phyloP scores from a whole-genome alignment of 2,113 vertebrate species.

The Neofelis nebulosa region DNA sequence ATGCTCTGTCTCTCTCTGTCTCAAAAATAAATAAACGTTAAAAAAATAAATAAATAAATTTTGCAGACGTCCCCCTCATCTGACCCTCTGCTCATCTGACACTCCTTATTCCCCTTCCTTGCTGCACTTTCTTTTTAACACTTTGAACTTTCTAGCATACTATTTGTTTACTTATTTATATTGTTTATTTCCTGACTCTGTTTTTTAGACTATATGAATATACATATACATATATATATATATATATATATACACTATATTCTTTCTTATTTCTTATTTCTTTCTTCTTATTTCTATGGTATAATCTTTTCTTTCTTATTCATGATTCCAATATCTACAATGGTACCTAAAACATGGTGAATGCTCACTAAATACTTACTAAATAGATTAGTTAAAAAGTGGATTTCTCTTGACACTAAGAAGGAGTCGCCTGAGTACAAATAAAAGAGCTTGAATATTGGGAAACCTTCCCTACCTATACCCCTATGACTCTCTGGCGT shows the following conservation, averaged over 20 bases:
- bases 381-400: background rate
- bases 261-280: too few relatives aligned
- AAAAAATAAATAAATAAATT: background rate
- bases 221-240: too few relatives aligned
- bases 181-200: background rate
- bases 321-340: background rate
- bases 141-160: background rate
- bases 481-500: background rate
- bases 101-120: background rate
- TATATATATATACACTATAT: too few relatives aligned
- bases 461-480: background rate
- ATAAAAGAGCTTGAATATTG: background rate
- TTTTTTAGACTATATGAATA: background rate
- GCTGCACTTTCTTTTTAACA: background rate
- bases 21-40: too few relatives aligned
- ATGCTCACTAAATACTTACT: background rate
- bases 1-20: too few relatives aligned
- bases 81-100: background rate
- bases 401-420: background rate
- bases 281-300: too few relatives aligned
- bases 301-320: background rate
- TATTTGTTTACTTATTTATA: background rate
- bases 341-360: background rate
- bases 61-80: background rate
- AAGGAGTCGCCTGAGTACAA: background rate